A percentile compares a stretch with the other conserved stretches of the same genome.
Evolutionary conservation across 2,113 vertebrate species (phyloP).

Genomic region (Hemibagrus wyckioides): DNA sequence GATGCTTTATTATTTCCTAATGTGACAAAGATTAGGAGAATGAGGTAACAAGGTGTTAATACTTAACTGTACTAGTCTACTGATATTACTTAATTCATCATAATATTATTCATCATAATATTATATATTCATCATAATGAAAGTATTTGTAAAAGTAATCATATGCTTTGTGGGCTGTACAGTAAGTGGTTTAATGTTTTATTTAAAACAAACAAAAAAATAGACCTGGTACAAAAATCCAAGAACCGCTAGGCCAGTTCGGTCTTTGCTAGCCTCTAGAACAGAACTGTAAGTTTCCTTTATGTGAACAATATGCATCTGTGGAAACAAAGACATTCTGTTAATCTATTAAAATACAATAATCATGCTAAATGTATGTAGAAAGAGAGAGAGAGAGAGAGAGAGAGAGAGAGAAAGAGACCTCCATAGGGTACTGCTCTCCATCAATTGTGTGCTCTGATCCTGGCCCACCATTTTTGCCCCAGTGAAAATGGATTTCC

Average conservation of each 20-base stretch:
- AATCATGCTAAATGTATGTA: neutral
- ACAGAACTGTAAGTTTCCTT: constrained; percentile 57
- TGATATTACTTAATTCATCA: no score
- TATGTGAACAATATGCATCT: constrained; percentile 87
- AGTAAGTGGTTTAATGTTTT: neutral
- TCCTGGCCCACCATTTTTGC: constrained; percentile 22
- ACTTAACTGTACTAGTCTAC: no score
- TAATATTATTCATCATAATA: no score
- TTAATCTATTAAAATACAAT: neutral
- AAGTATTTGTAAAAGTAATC: neutral
- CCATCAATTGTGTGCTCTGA: constrained; percentile 86
- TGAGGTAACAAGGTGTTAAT: no score
- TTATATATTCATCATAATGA: neutral
- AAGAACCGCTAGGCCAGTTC: constrained; percentile 75
- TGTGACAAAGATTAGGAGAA: neutral
- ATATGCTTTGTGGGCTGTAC: neutral
- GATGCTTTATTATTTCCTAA: neutral
- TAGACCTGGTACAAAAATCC: constrained; percentile 82
- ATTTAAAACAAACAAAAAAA: neutral
- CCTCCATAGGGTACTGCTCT: constrained; percentile 83
- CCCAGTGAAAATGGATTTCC: constrained; percentile 87
- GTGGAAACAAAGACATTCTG: neutral
- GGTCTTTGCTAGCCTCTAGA: constrained; percentile 47
- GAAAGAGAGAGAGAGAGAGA: neutral
- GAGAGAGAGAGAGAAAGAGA: constrained; percentile 50